Base-by-base conservation (phyloP, 2,113 vertebrate genomes). In the Thomomys bottae region DNA sequence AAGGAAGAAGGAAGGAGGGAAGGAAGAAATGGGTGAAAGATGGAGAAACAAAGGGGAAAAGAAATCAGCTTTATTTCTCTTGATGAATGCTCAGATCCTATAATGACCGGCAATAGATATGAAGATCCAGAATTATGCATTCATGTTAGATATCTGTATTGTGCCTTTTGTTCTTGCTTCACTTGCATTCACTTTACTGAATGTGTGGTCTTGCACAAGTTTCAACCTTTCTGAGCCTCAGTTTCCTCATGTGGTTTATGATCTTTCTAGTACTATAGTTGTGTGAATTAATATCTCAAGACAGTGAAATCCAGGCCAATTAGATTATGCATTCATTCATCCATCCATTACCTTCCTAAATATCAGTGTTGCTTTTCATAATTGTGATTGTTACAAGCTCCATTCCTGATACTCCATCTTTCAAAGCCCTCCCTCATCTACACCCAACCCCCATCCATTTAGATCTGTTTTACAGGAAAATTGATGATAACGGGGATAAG, bases 221-320 rank as follows among this genome's bases (percentile, higher is more conserved):
- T 23, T 14, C 63, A 89, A 26, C 3, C 45, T 14, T 67, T 73
- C 14, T n/a, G 49, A 64, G n/a, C 5, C 59, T 91, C 64, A 63
- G 28, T 75, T 90, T 84, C 42, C 86, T 86, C 36, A 40, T 34
- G 63, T 72, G 12, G 49, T 93, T 94, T 90, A 84, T 76, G 85
- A 7, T 77, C 26, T 89, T 73, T 68, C 70, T 11, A 54, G 57
- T 21, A 64, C 34, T 81, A 18, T 63, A 17, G 18, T n/a, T 95
- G 63, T 73, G 8, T 77, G 45, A 72, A 42, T 75, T 90, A 54
- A 61, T 24, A 61, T 61, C 24, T 26, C 59, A 61, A 11, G 59
- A 61, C 59, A 61, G 21, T 21, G 17, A 54, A 49, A 54, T 15
- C 17, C 49, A 54, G 49, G 14, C 18, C 49, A 54, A 15, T 54